Evolutionary conservation across 2,888 invertebrate genomes (phyloP), one percentile per base, ranked within the genome.

Genomic region (Dorcus parallelipipedus): DNA sequence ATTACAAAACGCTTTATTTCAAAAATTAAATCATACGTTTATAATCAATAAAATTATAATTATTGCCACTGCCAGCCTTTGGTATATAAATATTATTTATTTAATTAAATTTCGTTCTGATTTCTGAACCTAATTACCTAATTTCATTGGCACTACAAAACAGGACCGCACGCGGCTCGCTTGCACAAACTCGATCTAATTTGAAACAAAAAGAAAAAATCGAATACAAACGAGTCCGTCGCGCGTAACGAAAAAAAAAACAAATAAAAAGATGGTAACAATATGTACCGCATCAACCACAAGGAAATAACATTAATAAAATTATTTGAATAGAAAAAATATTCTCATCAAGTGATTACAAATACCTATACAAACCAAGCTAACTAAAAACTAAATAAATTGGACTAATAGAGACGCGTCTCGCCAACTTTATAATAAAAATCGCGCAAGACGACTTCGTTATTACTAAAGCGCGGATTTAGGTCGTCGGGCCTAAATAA

Each of bases 1-100:
- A 45, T 23, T 45, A 45, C 23, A 45, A 45, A 45, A 45, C 45
- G 52, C 58, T 61, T 52, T 47, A 39, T 47, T 47, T 57, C 33
- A 40, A 48, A 20, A 39, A 33, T 33, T 52, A 52, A 51, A 43
- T 33, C 26, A 49, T 38, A 26, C 40, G 47, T 55, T 41, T 14
- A 38, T 40, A 55, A 26, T 33, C 17, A 20, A 49, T 54, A 53
- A 58, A 54, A 58, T 56, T 42, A 59, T 55, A 55, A 60, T 61
- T 76, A 76, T 77, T 76, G 76, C 77, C 74, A 74, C 75, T 73
- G 73, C 77, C 77, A 76, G 76, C 76, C 76, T 73, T 73, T 71
- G 59, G 63, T 58, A 56, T 52, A 56, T 53, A 53, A 53, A 53
- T 33, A 48, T 14, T 14, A 14, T 51, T 51, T 14, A 20, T 41